These are phyloP conservation scores for Rutilus rutilus DNA, from an alignment of 2,113 vertebrate species.

Conservation along the genomic window DNA sequence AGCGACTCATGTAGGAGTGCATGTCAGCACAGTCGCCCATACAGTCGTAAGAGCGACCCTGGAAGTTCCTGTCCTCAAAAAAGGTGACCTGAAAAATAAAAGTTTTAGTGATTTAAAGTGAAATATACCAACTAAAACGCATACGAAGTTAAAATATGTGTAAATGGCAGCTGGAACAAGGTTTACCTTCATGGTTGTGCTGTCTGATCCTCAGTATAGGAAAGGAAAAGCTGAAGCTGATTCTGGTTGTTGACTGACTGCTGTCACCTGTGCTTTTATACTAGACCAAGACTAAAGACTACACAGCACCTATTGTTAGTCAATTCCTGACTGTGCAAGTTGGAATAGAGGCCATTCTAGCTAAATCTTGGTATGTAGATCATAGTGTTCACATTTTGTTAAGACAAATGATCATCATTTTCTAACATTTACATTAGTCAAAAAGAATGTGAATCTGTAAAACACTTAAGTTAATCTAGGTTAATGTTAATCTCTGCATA, in stretches of 20 bases:
- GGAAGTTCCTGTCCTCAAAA: slow-evolving; percentile 72
- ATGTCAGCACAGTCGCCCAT: slow-evolving; percentile 70
- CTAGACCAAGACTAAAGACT: slow-evolving; percentile 38
- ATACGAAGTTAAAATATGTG: not conserved
- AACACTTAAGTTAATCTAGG: not conserved
- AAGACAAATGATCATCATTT: too few relatives aligned
- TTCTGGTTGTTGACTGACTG: slow-evolving; percentile 17
- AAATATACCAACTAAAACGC: not conserved
- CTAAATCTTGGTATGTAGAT: not conserved
- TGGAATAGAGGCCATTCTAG: not conserved
- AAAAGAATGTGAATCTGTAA: not conserved
- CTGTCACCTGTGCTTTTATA: slow-evolving; percentile 47
- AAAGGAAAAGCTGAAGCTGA: not conserved
- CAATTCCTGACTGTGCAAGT: slow-evolving; percentile 40
- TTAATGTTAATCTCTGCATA: not conserved
- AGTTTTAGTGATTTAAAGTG: not conserved
- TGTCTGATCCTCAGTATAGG: slow-evolving; percentile 4
- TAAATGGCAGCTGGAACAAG: not conserved
- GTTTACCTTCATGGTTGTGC: slow-evolving; percentile 27
- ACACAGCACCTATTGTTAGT: slow-evolving; percentile 33
- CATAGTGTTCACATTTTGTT: not conserved
- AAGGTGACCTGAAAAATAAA: slow-evolving; percentile 64
- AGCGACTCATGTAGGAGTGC: slow-evolving; percentile 56
- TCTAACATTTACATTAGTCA: not conserved
- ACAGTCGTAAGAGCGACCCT: slow-evolving; percentile 69